Conservation (phyloP, 2,797 vertebrate species). For the Argentina silus region DNA sequence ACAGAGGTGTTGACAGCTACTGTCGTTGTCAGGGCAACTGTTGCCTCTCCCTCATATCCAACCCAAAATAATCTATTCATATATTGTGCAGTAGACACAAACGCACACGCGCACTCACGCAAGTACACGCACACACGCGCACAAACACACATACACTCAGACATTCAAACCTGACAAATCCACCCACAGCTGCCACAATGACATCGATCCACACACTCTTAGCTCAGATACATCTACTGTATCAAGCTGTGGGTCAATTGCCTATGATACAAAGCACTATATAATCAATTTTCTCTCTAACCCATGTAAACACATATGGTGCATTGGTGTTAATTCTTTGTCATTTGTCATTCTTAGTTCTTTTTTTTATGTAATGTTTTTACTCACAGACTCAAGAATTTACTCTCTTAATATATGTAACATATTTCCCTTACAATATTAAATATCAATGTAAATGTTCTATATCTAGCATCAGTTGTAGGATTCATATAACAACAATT, state of each 20-base stretch:
- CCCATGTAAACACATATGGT: constrained; percentile 36
- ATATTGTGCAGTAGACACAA: constrained; percentile 37
- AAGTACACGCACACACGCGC: constrained; percentile 1
- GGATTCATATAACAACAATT: too few species aligned
- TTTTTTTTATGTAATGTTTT: too few species aligned
- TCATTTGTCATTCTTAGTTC: too few species aligned
- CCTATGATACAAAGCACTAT: constrained; percentile 35
- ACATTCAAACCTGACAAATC: constrained; percentile 12
- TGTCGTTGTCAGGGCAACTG: constrained; percentile 82
- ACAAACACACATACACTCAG: constrained; percentile 14
- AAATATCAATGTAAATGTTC: too few species aligned
- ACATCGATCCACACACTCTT: constrained; percentile 38
- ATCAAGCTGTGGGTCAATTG: constrained; percentile 50
- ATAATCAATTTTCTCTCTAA: constrained; percentile 38
- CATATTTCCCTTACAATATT: too few species aligned
- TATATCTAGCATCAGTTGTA: too few species aligned
- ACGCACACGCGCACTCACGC: background rate
- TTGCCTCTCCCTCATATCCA: constrained; percentile 66
- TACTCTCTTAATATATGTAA: too few species aligned
- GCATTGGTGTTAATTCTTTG: background rate
- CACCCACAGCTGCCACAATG: constrained; percentile 37
- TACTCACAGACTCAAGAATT: too few species aligned
- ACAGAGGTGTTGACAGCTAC: constrained; percentile 87
- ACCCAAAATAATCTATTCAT: constrained; percentile 63
- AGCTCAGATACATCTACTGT: constrained; percentile 40